phyloP scores from a whole-genome alignment of 2,888 invertebrate genomes.

The Odontothrips loti region DNA sequence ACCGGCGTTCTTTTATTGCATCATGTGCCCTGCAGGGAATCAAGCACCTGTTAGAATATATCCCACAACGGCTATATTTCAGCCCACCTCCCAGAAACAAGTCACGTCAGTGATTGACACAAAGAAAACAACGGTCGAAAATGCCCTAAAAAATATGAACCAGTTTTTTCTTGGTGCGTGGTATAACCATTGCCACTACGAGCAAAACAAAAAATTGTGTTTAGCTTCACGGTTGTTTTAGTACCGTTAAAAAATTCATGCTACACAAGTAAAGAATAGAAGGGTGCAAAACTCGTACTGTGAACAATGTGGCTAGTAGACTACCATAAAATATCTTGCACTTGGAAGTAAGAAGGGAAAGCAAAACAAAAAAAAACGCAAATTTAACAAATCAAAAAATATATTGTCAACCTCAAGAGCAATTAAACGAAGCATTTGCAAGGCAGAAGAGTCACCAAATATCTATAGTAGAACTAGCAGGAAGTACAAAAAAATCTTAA shows the following conservation, averaged over 20 bases:
- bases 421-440: neutral
- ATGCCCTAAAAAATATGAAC: neutral
- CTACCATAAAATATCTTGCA: too few relatives aligned
- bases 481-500: neutral
- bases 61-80: neutral
- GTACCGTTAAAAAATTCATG: neutral
- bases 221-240: too few relatives aligned
- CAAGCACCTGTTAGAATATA: conserved; percentile 9
- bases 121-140: neutral
- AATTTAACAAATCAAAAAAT: neutral
- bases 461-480: neutral
- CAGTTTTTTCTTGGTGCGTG: neutral
- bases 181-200: neutral
- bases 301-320: too few relatives aligned
- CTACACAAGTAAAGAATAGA: neutral
- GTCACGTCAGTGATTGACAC: neutral
- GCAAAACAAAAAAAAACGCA: neutral
- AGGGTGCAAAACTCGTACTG: neutral
- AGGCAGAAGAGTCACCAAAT: neutral
- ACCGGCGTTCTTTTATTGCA: neutral
- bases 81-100: neutral
- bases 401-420: neutral
- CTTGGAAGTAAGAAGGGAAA: neutral
- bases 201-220: neutral
- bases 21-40: conserved; percentile 16